Conservation (phyloP, 2,113 vertebrate species). For the Microtus pennsylvanicus region DNA sequence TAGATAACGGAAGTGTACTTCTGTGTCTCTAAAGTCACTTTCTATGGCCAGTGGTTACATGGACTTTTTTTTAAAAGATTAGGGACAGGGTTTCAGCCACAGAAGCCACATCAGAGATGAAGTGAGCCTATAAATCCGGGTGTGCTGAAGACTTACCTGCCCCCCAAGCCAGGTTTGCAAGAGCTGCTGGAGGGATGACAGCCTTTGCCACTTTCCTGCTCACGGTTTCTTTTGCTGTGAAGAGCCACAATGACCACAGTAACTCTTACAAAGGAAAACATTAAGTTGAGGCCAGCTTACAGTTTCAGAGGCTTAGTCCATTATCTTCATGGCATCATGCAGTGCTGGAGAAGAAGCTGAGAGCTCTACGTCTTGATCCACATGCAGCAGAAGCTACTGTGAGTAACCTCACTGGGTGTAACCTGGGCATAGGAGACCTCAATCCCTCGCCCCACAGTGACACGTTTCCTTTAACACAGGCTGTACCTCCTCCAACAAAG, state of each 20-base stretch:
- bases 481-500: background rate
- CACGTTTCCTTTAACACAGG: background rate
- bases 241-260: background rate
- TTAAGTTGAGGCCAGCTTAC: background rate
- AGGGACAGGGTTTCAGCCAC: background rate
- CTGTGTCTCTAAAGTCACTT: background rate
- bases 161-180: fast-evolving
- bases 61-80: background rate
- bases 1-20: background rate
- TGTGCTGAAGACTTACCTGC: background rate
- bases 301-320: background rate
- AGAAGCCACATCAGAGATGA: no score
- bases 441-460: background rate
- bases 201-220: background rate
- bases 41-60: background rate
- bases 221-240: background rate
- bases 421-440: background rate
- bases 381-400: background rate
- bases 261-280: background rate
- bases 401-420: background rate
- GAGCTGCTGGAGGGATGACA: no score
- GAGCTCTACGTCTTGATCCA: background rate
- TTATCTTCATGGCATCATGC: background rate
- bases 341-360: background rate
- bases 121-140: background rate